These are phyloP conservation scores for Anguilla rostrata DNA, from an alignment of 2,113 vertebrate genomes.

Conservation along the genomic window DNA sequence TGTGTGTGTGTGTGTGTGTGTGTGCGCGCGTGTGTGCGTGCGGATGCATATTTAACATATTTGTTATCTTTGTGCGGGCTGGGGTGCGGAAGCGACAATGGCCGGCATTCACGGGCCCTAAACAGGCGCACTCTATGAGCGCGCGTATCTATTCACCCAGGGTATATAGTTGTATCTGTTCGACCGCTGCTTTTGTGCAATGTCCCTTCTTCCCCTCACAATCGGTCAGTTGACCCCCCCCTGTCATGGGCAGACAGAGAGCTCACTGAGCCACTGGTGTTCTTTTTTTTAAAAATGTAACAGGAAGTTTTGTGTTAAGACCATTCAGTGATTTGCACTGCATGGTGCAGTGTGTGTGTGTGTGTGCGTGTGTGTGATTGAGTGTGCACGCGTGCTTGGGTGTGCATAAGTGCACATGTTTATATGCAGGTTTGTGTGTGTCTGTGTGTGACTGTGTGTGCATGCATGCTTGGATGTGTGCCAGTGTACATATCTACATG, in stretches of 20 bases:
- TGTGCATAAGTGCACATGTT: neutral
- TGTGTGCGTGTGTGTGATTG: slow-evolving; percentile 33
- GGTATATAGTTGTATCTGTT: slow-evolving; percentile 63
- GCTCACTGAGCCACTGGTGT: slow-evolving; percentile 47
- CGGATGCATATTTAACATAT: slow-evolving; percentile 65
- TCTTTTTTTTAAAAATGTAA: slow-evolving; percentile 48
- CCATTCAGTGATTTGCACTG: neutral
- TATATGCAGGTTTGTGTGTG: neutral
- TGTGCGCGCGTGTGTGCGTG: slow-evolving; percentile 50
- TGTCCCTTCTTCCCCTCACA: slow-evolving; percentile 54
- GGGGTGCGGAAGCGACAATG: slow-evolving; percentile 58
- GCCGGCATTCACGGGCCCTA: slow-evolving; percentile 62
- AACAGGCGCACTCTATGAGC: slow-evolving; percentile 64
- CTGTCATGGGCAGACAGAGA: slow-evolving; percentile 52
- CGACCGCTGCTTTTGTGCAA: slow-evolving; percentile 30
- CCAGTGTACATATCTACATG: slow-evolving; percentile 51
- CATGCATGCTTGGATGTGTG: neutral
- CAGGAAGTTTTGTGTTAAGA: slow-evolving; percentile 47
- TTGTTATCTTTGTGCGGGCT: slow-evolving; percentile 67
- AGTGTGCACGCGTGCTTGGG: slow-evolving; percentile 33
- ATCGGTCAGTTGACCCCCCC: slow-evolving; percentile 52
- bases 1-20: slow-evolving; percentile 51
- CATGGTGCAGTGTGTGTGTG: slow-evolving; percentile 28
- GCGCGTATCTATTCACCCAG: slow-evolving; percentile 57
- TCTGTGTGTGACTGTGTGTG: slow-evolving; percentile 18